Evolutionary conservation across 2,113 vertebrate species (phyloP).

Genomic region (Thunnus thynnus): DNA sequence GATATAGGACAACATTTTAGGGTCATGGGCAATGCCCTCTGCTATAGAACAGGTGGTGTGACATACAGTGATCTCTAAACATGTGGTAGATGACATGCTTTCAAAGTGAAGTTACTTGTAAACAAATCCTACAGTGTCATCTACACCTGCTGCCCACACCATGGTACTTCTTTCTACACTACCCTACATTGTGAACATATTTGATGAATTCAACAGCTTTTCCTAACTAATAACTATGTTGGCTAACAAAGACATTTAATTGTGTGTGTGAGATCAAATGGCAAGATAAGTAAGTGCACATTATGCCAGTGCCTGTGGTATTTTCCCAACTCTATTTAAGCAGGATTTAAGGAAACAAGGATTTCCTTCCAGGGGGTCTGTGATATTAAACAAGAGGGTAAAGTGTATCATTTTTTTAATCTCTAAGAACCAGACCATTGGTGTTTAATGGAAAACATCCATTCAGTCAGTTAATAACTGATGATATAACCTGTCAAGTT

Average conservation of each 20-base stretch:
- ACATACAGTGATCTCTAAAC: neutral
- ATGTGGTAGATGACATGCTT: slow-evolving; percentile 1
- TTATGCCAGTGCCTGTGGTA: neutral
- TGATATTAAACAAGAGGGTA: neutral
- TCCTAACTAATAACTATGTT: neutral
- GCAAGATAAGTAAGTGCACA: too few relatives aligned
- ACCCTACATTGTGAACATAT: neutral
- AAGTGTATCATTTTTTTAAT: neutral
- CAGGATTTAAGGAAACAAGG: neutral
- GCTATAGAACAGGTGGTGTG: slow-evolving; percentile 19
- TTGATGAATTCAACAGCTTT: neutral
- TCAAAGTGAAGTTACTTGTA: neutral
- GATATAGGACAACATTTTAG: neutral
- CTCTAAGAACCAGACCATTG: neutral
- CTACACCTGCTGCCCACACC: neutral
- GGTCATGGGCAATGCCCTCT: slow-evolving; percentile 7
- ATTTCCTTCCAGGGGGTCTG: neutral
- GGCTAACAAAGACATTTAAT: neutral
- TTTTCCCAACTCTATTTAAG: neutral
- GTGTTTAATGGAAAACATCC: neutral
- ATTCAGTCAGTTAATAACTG: neutral
- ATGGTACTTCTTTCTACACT: neutral
- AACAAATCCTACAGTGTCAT: neutral
- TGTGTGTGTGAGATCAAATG: neutral
- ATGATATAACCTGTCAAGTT: neutral